A percentile compares a stretch with the other conserved stretches of the same genome.
These are phyloP conservation scores for Ornithoptera alexandrae DNA, from an alignment of 2,888 invertebrate genomes.

Conservation along the genomic window DNA sequence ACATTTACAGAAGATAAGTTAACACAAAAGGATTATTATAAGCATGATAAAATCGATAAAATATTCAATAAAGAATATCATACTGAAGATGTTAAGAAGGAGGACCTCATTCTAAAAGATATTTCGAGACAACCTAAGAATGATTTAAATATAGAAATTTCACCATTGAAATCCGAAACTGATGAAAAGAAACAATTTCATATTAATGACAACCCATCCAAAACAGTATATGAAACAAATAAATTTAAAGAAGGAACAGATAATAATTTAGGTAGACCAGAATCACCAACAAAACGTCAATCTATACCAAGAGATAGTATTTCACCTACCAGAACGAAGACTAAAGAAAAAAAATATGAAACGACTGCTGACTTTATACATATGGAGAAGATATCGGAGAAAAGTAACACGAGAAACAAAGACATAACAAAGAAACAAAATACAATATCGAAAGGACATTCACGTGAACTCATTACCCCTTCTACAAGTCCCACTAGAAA, in stretches of 20 bases:
- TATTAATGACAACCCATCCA: slow-evolving; percentile 16
- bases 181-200: slow-evolving; percentile 44
- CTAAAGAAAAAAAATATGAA: slow-evolving; percentile 50
- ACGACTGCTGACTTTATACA: slow-evolving; percentile 57
- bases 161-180: slow-evolving; percentile 45
- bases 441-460: slow-evolving; percentile 44
- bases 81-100: slow-evolving; percentile 1
- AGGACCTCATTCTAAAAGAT: slow-evolving; percentile 24
- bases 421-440: slow-evolving; percentile 6
- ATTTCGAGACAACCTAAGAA: slow-evolving; percentile 19
- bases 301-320: slow-evolving; percentile 44
- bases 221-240: neutral
- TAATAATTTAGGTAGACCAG: slow-evolving; percentile 3
- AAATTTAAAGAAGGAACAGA: slow-evolving; percentile 10
- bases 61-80: slow-evolving; percentile 31
- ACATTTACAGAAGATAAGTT: slow-evolving; percentile 39
- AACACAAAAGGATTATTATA: slow-evolving; percentile 24
- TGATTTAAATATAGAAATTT: slow-evolving; percentile 35
- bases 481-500: slow-evolving; percentile 74
- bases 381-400: slow-evolving; percentile 55
- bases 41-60: slow-evolving; percentile 35
- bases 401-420: slow-evolving; percentile 46
- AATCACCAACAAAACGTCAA: slow-evolving; percentile 27
- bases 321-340: slow-evolving; percentile 51
- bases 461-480: slow-evolving; percentile 71